Evolutionary conservation across 1,140 invertebrate genomes (phyloP), one percentile per base, ranked within the genome.

Genomic region (Batillaria attramentaria): DNA sequence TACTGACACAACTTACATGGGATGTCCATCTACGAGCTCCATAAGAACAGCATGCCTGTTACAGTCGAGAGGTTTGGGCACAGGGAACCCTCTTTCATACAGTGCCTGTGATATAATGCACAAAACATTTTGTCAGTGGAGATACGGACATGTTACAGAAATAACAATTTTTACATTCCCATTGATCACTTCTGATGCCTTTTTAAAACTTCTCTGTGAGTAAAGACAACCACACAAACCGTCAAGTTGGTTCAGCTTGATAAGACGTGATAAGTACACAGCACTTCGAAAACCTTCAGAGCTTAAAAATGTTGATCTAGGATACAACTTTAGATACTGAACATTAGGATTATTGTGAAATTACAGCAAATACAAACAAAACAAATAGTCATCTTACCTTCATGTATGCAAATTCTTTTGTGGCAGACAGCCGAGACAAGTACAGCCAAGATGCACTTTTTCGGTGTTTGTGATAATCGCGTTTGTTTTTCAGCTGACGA

Each of bases 381-480:
- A 18, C 3, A 31, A 68, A 20, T 43, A 78, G 37, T 78, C 35
- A 5, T 65, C n/a, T 77, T 84, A 91, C 92, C 89, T 97, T 98
- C 96, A 99, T 97, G 87, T 98, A 99, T 2, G 98, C 96, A 93
- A 97, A 99, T 92, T 99, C 99, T 90, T 98, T 98, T 1, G 96
- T 96, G 0, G 98, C 98, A 2, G 98, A 98, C 81, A 99, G 94
- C 73, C 98, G 92, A 0, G 98, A 98, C n/a, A 99, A 91, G 91
- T 99, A 99, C 0, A 99, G 91, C 98, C 99, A 99, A 0, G 97
- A 99, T 5, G 94, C 94, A 77, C 94, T 94, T 86, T 96, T 95
- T 68, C 98, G 93, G 83, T 97, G 94, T 79, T 96, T 95, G 89
- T 99, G 96, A 92, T 99, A 99, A 91, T 99, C 98, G 50, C 99